Percentiles rank a stretch among this genome's conserved stretches.
Evolutionary conservation across 2,888 invertebrate species (phyloP).

Genomic region (Sturmia bella): DNA sequence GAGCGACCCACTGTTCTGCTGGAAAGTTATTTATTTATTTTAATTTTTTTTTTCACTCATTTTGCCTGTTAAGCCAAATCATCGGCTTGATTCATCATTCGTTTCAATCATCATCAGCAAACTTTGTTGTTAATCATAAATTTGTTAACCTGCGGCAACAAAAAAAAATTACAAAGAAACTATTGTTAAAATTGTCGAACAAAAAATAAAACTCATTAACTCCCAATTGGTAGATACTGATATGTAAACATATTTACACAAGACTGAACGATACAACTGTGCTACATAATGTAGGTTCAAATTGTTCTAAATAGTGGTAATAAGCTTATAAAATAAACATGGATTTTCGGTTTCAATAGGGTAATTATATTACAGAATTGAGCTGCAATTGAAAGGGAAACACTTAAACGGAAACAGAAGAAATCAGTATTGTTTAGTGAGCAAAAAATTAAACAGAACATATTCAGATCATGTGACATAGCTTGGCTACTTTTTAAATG

Average conservation of each 20-base stretch:
- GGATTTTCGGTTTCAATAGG: too few species aligned
- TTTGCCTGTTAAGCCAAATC: constrained; percentile 6
- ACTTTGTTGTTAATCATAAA: constrained; percentile 41
- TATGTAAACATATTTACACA: constrained; percentile 38
- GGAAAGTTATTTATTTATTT: constrained; percentile 3
- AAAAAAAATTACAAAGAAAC: constrained; percentile 23
- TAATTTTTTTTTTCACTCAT: not conserved
- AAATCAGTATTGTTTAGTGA: too few species aligned
- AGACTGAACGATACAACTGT: constrained; percentile 41
- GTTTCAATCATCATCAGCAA: constrained; percentile 10
- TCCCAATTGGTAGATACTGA: not conserved
- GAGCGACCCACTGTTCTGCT: constrained; percentile 3
- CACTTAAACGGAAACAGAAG: too few species aligned
- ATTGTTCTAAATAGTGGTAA: too few species aligned
- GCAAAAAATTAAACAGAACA: too few species aligned
- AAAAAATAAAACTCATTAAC: not conserved
- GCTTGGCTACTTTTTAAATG: too few species aligned
- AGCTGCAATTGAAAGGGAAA: too few species aligned
- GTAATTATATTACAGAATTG: too few species aligned
- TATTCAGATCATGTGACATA: too few species aligned
- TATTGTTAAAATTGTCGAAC: constrained; percentile 15
- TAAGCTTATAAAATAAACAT: too few species aligned
- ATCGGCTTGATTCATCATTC: constrained; percentile 1
- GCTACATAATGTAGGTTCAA: too few species aligned
- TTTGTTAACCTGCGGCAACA: constrained; percentile 27